Base-by-base conservation (phyloP, 2,113 vertebrate genomes). In the Oreocharis arfaki region DNA sequence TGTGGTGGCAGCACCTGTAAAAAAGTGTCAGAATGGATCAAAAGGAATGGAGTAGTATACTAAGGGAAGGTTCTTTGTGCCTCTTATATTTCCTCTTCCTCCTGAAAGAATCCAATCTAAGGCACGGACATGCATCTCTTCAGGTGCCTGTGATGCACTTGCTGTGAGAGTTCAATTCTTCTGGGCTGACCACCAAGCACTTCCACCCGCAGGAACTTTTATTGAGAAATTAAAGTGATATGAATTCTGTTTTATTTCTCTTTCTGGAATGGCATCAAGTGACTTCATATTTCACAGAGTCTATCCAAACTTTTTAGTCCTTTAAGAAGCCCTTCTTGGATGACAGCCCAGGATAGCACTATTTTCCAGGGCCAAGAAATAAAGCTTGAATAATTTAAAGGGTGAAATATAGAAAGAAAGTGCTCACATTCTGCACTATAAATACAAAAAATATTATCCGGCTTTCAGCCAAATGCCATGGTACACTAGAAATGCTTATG, bases 321-420 rank as follows among this genome's bases (percentile, higher is more conserved):
- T 96, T 93, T 84, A 92, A 87, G 81, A 89, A 88, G 35, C 39
- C 46, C 37, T 90, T 76, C 56, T 89, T 95, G 95, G 90, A 89
- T 47, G 37, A 32, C 68, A 94, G 87, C 89, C 86, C 78, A 91
- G 57, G 37, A 32, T 30, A 64, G 35, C 35, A 52, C 32, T 52
- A 9, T 91, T 74, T 94, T 74, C 42, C 68, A 86, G 39, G 64
- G 74, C 70, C 68, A 93, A 80, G 83, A 93, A 92, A 84, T 92
- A 84, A 90, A 85, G 80, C 63, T 89, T 79, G 89, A 96, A 80
- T 92, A 91, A 92, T 89, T 88, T 57, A 63, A 35, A 75, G 78
- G 17, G 65, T 93, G 65, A 87, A 68, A 81, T 41, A 59, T 11
- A 81, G 46, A 21, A 57, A 87, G 87, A 74, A 89, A 55, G 17